A percentile compares a stretch with the other conserved stretches of the same genome.
These are phyloP conservation scores for Delichon dasypus DNA, from an alignment of 2,797 vertebrate species.

Conservation along the genomic window DNA sequence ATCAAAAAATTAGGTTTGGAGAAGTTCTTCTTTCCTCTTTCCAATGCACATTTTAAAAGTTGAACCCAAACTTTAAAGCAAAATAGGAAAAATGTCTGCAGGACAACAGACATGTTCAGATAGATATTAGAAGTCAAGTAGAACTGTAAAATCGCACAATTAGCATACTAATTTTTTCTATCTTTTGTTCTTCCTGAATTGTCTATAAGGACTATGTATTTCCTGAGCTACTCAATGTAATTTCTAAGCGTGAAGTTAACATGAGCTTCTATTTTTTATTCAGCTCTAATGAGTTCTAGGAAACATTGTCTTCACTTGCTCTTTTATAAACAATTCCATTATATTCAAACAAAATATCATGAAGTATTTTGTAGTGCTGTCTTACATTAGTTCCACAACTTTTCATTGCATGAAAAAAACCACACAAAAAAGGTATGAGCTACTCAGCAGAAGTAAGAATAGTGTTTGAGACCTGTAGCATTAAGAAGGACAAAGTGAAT, in stretches of 20 bases:
- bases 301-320: background rate
- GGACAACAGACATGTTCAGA: background rate
- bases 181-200: background rate
- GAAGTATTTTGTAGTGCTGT: background rate
- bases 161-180: background rate
- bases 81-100: background rate
- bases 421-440: background rate
- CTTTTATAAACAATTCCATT: background rate
- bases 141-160: background rate
- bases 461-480: background rate
- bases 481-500: background rate
- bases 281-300: background rate
- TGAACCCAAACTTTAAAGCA: background rate
- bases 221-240: background rate
- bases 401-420: background rate
- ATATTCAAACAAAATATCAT: background rate
- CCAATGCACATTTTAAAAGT: background rate
- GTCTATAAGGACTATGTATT: background rate
- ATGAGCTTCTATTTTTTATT: background rate
- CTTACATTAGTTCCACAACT: background rate
- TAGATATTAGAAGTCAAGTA: background rate
- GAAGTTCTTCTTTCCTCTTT: background rate
- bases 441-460: background rate
- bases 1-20: background rate
- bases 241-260: background rate